A percentile compares a stretch with the other conserved stretches of the same genome.
Evolutionary conservation across 2,888 invertebrate species (phyloP).

Genomic region (Habroteleia sp.): DNA sequence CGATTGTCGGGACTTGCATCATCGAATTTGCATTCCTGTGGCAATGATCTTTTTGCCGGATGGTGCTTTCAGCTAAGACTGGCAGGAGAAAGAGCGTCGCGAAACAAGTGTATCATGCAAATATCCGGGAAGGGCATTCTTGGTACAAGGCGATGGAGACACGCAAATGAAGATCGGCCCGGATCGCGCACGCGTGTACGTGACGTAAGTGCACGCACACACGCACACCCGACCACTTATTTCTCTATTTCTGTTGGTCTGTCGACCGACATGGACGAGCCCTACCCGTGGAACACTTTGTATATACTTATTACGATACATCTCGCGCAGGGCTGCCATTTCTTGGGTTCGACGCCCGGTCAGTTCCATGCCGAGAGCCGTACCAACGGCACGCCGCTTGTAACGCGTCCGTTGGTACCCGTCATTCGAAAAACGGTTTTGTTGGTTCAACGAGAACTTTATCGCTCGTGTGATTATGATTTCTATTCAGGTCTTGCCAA

Average conservation of each 20-base stretch:
- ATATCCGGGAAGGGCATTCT: constrained; percentile 48
- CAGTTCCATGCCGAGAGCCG: constrained; percentile 70
- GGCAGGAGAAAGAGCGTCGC: constrained; percentile 47
- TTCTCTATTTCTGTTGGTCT: constrained; percentile 43
- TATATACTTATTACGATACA: constrained; percentile 76
- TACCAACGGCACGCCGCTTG: constrained; percentile 37
- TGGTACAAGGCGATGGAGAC: constrained; percentile 31
- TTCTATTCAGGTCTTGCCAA: constrained; percentile 36
- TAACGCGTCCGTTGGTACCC: constrained; percentile 36
- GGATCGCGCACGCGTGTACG: constrained; percentile 4
- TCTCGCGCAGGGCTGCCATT: constrained; percentile 68
- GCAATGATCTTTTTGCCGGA: constrained; percentile 41
- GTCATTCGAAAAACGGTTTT: constrained; percentile 42
- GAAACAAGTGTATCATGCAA: constrained; percentile 45
- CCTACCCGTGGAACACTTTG: constrained; percentile 61
- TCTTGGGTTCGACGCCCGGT: constrained; percentile 80
- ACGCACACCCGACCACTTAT: constrained; percentile 9
- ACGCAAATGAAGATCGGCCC: constrained; percentile 41
- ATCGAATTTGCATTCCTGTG: constrained; percentile 44
- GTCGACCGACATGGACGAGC: constrained; percentile 41
- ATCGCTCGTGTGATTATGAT: constrained; percentile 52
- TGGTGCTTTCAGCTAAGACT: constrained; percentile 37
- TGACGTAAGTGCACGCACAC: background rate
- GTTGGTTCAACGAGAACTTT: constrained; percentile 44
- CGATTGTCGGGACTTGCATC: constrained; percentile 43